Evolutionary conservation across 2,888 invertebrate species (phyloP), one percentile per base, ranked within the genome.

Genomic region (Podabrus alpinus): DNA sequence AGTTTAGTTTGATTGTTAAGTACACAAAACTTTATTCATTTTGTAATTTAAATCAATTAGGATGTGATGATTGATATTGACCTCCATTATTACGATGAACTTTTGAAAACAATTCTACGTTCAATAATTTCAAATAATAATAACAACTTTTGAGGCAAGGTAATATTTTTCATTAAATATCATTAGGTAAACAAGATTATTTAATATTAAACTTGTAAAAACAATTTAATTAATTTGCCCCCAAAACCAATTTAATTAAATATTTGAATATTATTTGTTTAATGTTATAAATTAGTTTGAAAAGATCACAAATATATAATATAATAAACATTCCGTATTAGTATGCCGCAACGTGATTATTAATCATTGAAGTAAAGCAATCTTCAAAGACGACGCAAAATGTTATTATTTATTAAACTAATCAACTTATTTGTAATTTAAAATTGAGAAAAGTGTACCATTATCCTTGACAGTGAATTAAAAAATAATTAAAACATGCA

Each of bases 21-120:
- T 45, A 45, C 45, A 45, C 45, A 45, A 45, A 45, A 45, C 45
- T 45, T 45, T 45, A 7, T 45, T 45, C 45, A 1, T 45, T n/a
- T 68, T 24, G 24, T 71, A 71, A 76, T 74, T 76, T 72, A 76
- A 76, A 66, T 62, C 71, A 76, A 76, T 76, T 68, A 73, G 69
- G 76, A 71, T 76, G 68, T 71, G 71, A 69, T 66, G 71, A 70
- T 71, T 29, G 68, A 25, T 69, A 71, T 76, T 76, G 76, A 76
- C 76, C 73, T 73, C 73, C 71, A 73, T 71, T 70, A 68, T 61
- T 66, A 71, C 73, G 73, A 68, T 76, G 73, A 71, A 76, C 71
- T 73, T 71, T 72, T 69, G 45, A 45, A 45, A 45, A 45, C n/a
- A 45, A 45, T 45, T 45, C 45, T 45, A 45, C 45, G 7, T 45